Evolutionary conservation across 1,140 invertebrate species (phyloP).

Genomic region (Drosophila mauritiana): DNA sequence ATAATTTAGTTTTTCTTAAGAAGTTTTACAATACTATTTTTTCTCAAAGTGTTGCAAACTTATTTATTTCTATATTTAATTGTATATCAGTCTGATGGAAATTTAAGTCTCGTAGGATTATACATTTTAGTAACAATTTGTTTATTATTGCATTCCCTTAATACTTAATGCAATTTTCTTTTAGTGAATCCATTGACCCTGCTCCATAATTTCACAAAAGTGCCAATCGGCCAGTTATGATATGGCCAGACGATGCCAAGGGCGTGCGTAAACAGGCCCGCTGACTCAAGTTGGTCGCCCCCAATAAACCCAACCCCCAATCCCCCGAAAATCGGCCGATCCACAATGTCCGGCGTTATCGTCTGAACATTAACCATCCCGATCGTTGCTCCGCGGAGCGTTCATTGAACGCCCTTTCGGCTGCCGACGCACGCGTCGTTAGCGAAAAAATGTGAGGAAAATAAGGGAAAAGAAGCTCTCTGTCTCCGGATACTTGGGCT

Average conservation of each 20-base stretch:
- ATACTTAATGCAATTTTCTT: neutral
- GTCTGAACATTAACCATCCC: slow-evolving; percentile 21
- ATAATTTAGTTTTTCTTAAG: too few relatives aligned
- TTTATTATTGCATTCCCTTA: too few relatives aligned
- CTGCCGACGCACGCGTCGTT: slow-evolving; percentile 50
- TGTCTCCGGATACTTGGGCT: slow-evolving; percentile 40
- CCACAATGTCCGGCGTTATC: slow-evolving; percentile 43
- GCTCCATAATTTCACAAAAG: neutral
- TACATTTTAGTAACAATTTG: too few relatives aligned
- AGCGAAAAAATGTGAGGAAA: slow-evolving; percentile 27
- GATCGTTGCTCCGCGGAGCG: slow-evolving; percentile 60
- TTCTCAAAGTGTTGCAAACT: too few relatives aligned
- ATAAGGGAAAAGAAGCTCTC: slow-evolving; percentile 21
- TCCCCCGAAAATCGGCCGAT: neutral
- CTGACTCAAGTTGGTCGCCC: slow-evolving; percentile 32
- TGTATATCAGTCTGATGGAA: too few relatives aligned
- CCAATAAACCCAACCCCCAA: slow-evolving; percentile 1
- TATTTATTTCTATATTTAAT: too few relatives aligned
- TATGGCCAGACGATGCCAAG: slow-evolving; percentile 1
- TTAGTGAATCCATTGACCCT: neutral
- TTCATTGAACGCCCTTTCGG: slow-evolving; percentile 78
- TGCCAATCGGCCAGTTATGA: neutral
- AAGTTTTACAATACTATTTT: too few relatives aligned
- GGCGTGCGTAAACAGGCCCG: slow-evolving; percentile 9
- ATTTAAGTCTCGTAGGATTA: too few relatives aligned